Conservation (phyloP, 1,140 invertebrate species). For the Delia radicum region DNA sequence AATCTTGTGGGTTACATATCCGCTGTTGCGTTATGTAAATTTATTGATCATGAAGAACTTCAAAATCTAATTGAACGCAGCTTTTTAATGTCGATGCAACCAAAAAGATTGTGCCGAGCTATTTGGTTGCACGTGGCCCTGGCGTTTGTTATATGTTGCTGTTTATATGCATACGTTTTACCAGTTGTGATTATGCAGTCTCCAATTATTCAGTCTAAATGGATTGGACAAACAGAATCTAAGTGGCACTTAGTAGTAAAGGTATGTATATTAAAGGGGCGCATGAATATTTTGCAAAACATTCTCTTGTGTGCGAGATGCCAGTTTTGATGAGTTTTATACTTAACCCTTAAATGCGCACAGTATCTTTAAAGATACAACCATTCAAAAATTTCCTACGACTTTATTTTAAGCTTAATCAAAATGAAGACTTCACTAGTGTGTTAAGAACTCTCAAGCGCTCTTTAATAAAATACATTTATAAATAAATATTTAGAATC, state of each 20-base stretch:
- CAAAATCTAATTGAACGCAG: conserved; percentile 89
- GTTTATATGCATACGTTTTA: conserved; percentile 66
- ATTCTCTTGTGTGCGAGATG: too few species aligned
- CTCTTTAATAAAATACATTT: too few species aligned
- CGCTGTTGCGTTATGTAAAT: conserved; percentile 74
- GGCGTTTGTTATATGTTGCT: conserved; percentile 67
- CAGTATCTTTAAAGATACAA: too few species aligned
- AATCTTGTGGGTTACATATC: conserved; percentile 77
- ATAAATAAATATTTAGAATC: too few species aligned
- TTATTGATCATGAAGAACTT: conserved; percentile 82
- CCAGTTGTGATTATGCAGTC: conserved; percentile 62
- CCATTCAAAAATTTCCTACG: too few species aligned
- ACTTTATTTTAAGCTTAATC: too few species aligned
- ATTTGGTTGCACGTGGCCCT: conserved; percentile 71
- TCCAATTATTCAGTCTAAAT: conserved; percentile 54
- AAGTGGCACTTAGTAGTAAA: conserved; percentile 65
- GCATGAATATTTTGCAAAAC: too few species aligned
- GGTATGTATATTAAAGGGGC: conserved; percentile 48
- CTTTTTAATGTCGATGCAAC: conserved; percentile 54
- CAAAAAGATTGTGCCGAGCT: conserved; percentile 66
- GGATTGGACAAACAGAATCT: conserved; percentile 33
- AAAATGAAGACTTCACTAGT: too few species aligned
- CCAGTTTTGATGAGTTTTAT: too few species aligned
- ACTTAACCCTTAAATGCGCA: too few species aligned
- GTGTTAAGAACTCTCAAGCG: too few species aligned